Conservation (phyloP, 2,797 vertebrate genomes). For the Eurystomus glaucurus region DNA sequence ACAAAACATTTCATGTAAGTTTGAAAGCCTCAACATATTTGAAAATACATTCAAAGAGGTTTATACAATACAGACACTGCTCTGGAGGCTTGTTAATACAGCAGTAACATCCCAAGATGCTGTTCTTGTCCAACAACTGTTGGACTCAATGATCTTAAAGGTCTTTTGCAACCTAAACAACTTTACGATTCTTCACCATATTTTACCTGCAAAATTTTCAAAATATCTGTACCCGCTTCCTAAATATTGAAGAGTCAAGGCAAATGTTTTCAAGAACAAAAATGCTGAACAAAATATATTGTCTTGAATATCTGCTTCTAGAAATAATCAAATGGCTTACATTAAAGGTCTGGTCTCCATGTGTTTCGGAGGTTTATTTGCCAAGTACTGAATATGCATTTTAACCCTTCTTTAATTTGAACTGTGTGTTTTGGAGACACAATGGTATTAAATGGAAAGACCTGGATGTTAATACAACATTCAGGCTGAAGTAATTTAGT, state of each 20-base stretch:
- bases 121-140: background rate
- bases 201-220: background rate
- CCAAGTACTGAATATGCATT: background rate
- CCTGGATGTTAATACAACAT: background rate
- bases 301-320: background rate
- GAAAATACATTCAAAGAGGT: background rate
- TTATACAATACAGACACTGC: background rate
- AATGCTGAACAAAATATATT: background rate
- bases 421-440: background rate
- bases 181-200: background rate
- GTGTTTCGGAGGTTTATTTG: background rate
- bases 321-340: background rate
- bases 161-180: background rate
- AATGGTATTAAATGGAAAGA: background rate
- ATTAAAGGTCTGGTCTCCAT: background rate
- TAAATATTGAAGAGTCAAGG: background rate
- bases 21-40: background rate
- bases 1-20: background rate
- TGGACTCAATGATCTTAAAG: background rate
- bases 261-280: background rate
- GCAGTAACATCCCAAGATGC: background rate
- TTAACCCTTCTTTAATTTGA: background rate
- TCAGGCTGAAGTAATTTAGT: background rate
- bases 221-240: background rate
- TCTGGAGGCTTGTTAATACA: background rate